Conservation (phyloP, 2,888 invertebrate species). For the Drosophila fulvimacula region DNA sequence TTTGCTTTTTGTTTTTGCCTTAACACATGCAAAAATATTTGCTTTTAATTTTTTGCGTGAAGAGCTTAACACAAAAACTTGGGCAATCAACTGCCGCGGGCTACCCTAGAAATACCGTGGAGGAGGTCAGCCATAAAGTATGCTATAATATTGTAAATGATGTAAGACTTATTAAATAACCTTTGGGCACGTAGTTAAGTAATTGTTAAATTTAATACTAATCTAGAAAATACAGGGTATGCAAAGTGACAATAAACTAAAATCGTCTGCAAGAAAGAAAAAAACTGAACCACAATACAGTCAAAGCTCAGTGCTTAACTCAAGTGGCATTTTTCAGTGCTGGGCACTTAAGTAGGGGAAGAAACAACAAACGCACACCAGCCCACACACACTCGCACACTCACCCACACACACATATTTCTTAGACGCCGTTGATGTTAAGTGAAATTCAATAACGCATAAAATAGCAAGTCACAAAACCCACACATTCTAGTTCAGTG, state of each 20-base stretch:
- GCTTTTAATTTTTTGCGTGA: slow-evolving; percentile 34
- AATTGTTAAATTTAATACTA: background rate
- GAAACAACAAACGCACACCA: slow-evolving; percentile 20
- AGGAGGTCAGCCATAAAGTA: background rate
- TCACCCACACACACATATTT: slow-evolving; percentile 14
- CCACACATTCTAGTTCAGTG: slow-evolving; percentile 16
- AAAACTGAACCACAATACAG: slow-evolving; percentile 35
- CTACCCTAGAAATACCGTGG: slow-evolving; percentile 11
- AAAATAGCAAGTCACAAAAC: slow-evolving; percentile 68
- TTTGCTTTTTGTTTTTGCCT: slow-evolving; percentile 6
- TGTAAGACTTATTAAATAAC: no score
- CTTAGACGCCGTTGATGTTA: slow-evolving; percentile 61
- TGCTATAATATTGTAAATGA: no score
- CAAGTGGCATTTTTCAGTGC: slow-evolving; percentile 59
- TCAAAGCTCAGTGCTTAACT: slow-evolving; percentile 37
- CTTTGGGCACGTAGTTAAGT: no score
- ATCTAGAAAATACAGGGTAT: slow-evolving; percentile 21
- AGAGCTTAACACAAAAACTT: background rate
- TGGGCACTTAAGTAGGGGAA: slow-evolving; percentile 49
- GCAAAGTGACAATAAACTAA: background rate
- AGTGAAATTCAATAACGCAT: slow-evolving; percentile 81
- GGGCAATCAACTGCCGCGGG: background rate
- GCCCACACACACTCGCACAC: slow-evolving; percentile 7
- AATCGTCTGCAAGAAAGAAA: slow-evolving; percentile 14
- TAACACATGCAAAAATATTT: slow-evolving; percentile 42